Base-by-base conservation (phyloP, 2,797 vertebrate genomes). In the Gambusia yucatana region DNA sequence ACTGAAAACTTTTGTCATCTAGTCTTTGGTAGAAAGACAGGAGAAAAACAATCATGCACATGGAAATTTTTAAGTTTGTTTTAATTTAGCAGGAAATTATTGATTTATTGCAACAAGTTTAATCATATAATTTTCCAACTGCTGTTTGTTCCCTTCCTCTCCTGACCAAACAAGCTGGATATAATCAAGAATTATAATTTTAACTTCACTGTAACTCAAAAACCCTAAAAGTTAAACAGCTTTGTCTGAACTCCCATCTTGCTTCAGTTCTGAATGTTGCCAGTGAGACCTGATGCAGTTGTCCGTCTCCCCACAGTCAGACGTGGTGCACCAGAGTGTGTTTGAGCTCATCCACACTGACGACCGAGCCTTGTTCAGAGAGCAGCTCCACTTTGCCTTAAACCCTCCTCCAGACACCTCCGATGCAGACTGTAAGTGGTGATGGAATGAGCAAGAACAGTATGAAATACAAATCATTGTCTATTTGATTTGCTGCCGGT, bases 261-360 rank as follows among this genome's bases (percentile, higher is more conserved):
- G 20, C 44, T 28, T 71, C 25, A 71, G 43, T 25, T 14, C 25
- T 71, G 69, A 44, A 16, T 71, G 11, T 71, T 33, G 16, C 10
- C 4, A 33, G 30, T 63, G 2, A 20, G 36, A 20, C 63, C 36
- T 41, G 63, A 39, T 4, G 1, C 36, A 6, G 20, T 75, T 59
- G 28, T n/a, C n/a, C 50, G 17, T 85, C 47, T 47, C 28, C 47
- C 61, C 1, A 70, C 93, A 97, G 97, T 97, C 95, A 0, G 97
- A 97, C 22, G 92, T 97, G 86, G 91, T 97, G 72, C 95, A 97
- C 83, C 96, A 96, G 93, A 97, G 94, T 0, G 95, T 97, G 77
- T 97, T 95, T 0, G 95, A 97, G 47, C 93, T 97, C 83, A 96
- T 97, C 90, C 97, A 97, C 0, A 86, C 89, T 0, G 96, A 97